Conservation (phyloP, 2,113 vertebrate species). For the Pelobates fuscus region DNA sequence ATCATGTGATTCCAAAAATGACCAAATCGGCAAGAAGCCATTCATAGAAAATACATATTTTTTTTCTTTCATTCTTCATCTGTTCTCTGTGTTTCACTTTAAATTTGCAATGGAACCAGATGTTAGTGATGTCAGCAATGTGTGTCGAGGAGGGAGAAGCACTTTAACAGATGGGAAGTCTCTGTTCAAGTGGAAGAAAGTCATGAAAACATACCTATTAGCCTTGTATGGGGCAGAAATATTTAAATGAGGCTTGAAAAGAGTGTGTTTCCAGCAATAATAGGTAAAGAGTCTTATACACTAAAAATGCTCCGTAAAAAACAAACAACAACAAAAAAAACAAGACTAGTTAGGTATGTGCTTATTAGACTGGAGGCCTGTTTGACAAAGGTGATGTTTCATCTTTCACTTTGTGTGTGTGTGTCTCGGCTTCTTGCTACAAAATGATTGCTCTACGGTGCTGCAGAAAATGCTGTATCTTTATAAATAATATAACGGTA, state of each 20-base stretch:
- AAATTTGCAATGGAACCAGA: constrained; percentile 10
- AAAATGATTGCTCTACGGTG: no score
- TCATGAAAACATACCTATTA: constrained; percentile 31
- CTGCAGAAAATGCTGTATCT: no score
- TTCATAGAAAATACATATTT: neutral
- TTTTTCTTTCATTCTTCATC: neutral
- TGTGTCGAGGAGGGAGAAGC: constrained; percentile 5
- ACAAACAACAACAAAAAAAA: neutral
- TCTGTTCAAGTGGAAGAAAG: constrained; percentile 15
- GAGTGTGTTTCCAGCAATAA: neutral
- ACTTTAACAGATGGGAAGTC: constrained; percentile 31
- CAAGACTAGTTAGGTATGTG: no score
- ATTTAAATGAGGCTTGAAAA: constrained; percentile 20
- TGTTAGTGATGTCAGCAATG: constrained; percentile 33
- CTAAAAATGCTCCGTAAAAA: neutral
- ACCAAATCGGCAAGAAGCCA: neutral
- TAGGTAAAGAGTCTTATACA: neutral
- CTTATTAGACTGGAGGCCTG: no score
- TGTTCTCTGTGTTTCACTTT: neutral
- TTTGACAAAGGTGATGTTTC: no score
- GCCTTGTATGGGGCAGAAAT: neutral
- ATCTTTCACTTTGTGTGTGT: no score
- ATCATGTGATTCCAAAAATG: neutral
- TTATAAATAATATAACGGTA: no score
- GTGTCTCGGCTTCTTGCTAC: no score